These are phyloP conservation scores for Aplodontia rufa DNA, from an alignment of 2,113 vertebrate species.

Conservation along the genomic window DNA sequence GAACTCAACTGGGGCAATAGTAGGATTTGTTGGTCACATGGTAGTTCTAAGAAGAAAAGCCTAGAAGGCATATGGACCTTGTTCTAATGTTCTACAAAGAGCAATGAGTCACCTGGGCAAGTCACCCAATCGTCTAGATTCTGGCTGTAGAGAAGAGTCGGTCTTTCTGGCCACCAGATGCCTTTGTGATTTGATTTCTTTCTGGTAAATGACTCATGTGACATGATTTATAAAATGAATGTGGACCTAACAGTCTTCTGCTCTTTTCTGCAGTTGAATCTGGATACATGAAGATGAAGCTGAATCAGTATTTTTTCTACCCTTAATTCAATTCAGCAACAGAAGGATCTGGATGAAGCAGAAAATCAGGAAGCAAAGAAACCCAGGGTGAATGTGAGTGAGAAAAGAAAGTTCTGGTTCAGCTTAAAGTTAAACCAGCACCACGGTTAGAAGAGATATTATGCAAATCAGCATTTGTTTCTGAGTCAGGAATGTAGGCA, in stretches of 20 bases:
- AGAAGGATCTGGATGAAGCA: slow-evolving; percentile 54
- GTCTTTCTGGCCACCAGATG: slow-evolving; percentile 68
- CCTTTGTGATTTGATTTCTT: slow-evolving; percentile 60
- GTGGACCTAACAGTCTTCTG: slow-evolving; percentile 18
- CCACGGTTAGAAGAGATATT: neutral
- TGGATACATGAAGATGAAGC: slow-evolving; percentile 38
- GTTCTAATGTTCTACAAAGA: neutral
- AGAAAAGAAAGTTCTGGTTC: slow-evolving; percentile 52
- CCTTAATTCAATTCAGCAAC: slow-evolving; percentile 61
- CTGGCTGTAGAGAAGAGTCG: neutral
- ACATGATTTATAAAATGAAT: slow-evolving; percentile 47
- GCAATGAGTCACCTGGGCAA: slow-evolving; percentile 7
- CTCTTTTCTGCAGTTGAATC: slow-evolving; percentile 55
- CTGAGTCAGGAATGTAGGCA: slow-evolving; percentile 25
- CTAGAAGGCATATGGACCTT: neutral
- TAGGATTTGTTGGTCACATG: neutral
- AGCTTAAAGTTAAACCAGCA: slow-evolving; percentile 49
- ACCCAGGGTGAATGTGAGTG: neutral
- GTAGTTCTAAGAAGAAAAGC: neutral
- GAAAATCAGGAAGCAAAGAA: slow-evolving; percentile 57
- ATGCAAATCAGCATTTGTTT: slow-evolving; percentile 30
- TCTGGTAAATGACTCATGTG: slow-evolving; percentile 57
- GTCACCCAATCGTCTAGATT: slow-evolving; percentile 35
- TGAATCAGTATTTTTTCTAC: slow-evolving; percentile 31
- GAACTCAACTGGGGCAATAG: neutral